Percentiles rank a stretch among this genome's conserved stretches.
Evolutionary conservation across 2,888 invertebrate genomes (phyloP).

Genomic region (Tenodera sinensis): DNA sequence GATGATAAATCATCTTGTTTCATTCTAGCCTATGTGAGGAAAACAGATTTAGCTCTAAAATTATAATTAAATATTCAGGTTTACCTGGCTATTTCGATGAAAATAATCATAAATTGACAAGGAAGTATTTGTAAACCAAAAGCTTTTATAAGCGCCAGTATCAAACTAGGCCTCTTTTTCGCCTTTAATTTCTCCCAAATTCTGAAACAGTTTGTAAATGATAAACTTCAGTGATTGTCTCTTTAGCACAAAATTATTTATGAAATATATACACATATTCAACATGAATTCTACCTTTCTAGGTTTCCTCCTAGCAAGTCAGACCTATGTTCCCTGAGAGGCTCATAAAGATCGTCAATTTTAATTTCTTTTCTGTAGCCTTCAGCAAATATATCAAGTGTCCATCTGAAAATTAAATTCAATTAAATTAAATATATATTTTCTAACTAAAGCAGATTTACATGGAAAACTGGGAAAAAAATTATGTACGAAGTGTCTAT

Average conservation of each 20-base stretch:
- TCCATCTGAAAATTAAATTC: conserved; percentile 34
- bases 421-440: too few species aligned
- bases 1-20: too few species aligned
- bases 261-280: not conserved
- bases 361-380: conserved; percentile 37
- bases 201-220: not conserved
- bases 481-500: too few species aligned
- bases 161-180: not conserved
- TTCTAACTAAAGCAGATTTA: too few species aligned
- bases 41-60: too few species aligned
- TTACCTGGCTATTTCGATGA: not conserved
- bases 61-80: not conserved
- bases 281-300: conserved; percentile 34
- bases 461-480: too few species aligned
- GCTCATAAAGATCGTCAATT: conserved; percentile 35
- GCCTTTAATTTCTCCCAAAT: not conserved
- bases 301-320: conserved; percentile 35
- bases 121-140: not conserved
- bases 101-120: not conserved
- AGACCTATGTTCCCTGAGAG: conserved; percentile 35
- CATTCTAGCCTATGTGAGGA: too few species aligned
- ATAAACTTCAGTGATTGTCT: not conserved
- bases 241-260: not conserved
- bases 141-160: not conserved
- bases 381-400: conserved; percentile 35